Evolutionary conservation across 2,888 invertebrate genomes (phyloP).

Genomic region (Hypsopygia costalis): DNA sequence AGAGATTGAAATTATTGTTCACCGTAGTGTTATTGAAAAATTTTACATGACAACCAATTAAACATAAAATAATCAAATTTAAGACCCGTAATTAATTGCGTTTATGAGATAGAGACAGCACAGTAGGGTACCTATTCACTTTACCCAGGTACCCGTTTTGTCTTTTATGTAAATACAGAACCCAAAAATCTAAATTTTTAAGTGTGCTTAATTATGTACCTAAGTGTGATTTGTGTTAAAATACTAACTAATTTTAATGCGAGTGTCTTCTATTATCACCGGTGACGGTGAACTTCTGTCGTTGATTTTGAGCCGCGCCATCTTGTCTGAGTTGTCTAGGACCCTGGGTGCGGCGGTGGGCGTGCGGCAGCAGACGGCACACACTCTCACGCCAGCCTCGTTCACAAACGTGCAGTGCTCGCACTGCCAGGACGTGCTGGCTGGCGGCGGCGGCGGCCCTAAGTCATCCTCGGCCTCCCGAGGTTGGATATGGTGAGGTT

Average conservation of each 20-base stretch:
- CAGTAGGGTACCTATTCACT: too few relatives aligned
- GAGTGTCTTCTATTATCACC: constrained; percentile 34
- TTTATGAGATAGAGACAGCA: too few relatives aligned
- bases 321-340: constrained; percentile 29
- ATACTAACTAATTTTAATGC: constrained; percentile 81
- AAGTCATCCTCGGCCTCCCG: constrained; percentile 36
- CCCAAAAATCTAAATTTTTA: too few relatives aligned
- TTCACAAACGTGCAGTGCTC: constrained; percentile 95
- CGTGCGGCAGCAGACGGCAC: constrained; percentile 93
- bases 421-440: constrained; percentile 88
- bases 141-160: too few relatives aligned
- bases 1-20: too few relatives aligned
- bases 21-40: too few relatives aligned
- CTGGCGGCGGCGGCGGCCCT: constrained; percentile 74
- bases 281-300: constrained; percentile 23
- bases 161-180: too few relatives aligned
- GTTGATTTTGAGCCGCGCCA: constrained; percentile 32
- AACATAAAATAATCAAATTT: too few relatives aligned
- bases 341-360: constrained; percentile 65
- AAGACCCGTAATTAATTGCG: too few relatives aligned
- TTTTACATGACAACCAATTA: too few relatives aligned
- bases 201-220: too few relatives aligned
- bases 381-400: constrained; percentile 88
- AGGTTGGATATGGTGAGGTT: constrained; percentile 15
- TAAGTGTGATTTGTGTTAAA: too few relatives aligned